These are phyloP conservation scores for Rhincodon typus DNA, from an alignment of 2,797 vertebrate genomes.

Conservation along the genomic window DNA sequence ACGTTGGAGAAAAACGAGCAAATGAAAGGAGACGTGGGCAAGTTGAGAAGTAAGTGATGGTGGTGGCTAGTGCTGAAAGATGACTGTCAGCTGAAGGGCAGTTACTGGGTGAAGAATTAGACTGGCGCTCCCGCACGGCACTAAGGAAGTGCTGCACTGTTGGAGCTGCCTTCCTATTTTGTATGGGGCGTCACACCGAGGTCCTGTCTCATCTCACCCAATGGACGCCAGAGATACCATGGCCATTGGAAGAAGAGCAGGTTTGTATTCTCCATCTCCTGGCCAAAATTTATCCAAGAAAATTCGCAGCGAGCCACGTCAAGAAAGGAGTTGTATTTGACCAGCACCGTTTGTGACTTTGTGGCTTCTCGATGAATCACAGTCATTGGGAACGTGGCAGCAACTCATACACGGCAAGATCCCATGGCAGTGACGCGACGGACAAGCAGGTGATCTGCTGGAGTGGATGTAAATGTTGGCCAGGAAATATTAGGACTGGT, in stretches of 20 bases:
- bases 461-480: no score
- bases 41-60: constrained; percentile 76
- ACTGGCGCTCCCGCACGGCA: background rate
- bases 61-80: background rate
- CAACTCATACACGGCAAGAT: no score
- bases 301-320: background rate
- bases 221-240: no score
- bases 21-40: constrained; percentile 86
- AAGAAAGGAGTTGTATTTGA: no score
- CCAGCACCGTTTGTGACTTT: no score
- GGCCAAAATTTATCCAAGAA: background rate
- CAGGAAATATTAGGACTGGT: background rate
- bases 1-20: constrained; percentile 80
- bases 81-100: background rate
- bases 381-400: no score
- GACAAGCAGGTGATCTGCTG: no score
- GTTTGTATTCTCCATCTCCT: background rate
- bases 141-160: background rate
- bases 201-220: no score
- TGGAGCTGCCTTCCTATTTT: background rate
- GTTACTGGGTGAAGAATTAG: background rate
- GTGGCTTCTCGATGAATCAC: no score
- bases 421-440: no score
- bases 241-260: background rate
- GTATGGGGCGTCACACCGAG: background rate